Conservation (phyloP, 2,888 invertebrate genomes). For the Smittia aterrima region DNA sequence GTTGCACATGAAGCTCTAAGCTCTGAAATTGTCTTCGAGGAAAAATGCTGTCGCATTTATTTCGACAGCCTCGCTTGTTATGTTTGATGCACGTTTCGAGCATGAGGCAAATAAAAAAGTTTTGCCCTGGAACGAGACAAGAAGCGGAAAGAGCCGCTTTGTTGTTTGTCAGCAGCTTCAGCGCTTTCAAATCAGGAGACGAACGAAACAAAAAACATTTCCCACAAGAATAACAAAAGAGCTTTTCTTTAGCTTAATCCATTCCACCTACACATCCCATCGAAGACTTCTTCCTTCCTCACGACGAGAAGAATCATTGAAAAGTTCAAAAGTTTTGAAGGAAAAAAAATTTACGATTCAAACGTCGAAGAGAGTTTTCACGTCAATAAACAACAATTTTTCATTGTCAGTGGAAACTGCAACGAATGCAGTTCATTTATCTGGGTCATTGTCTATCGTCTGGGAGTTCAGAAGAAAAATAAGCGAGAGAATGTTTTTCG, state of each 20-base stretch:
- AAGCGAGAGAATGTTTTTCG: not conserved
- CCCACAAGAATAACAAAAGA: no score
- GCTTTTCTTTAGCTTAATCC: no score
- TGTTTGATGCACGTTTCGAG: not conserved
- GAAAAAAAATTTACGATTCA: no score
- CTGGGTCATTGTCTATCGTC: slow-evolving; percentile 13
- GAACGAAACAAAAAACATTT: no score
- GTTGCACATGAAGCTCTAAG: not conserved
- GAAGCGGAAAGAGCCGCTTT: no score
- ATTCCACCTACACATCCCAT: no score
- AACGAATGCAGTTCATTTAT: not conserved
- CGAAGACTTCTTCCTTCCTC: no score
- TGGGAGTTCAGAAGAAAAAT: not conserved
- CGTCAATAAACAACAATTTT: slow-evolving; percentile 35
- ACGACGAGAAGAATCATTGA: no score
- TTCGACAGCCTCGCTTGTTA: not conserved
- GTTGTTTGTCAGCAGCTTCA: no score
- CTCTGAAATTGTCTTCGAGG: not conserved
- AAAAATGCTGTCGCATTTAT: not conserved
- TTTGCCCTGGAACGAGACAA: not conserved
- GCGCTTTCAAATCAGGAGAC: no score
- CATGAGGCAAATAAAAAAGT: not conserved
- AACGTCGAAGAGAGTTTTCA: slow-evolving; percentile 3
- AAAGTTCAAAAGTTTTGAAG: no score
- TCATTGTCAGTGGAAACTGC: slow-evolving; percentile 32